A percentile compares a stretch with the other conserved stretches of the same genome.
These are phyloP conservation scores for Rhinogobio ventralis DNA, from an alignment of 2,797 vertebrate genomes.

Conservation along the genomic window DNA sequence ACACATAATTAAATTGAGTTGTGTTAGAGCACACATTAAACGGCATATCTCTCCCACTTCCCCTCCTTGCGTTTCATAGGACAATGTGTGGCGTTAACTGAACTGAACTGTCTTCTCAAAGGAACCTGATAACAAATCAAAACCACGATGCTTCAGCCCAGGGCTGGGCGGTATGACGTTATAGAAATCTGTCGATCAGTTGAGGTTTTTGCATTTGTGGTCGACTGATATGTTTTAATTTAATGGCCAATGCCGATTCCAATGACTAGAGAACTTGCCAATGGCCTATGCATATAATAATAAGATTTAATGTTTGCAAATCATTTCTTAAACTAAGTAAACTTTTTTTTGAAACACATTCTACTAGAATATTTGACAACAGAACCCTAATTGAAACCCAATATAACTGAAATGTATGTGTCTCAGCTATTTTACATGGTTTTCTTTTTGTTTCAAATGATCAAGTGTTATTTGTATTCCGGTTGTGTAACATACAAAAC, in stretches of 20 bases:
- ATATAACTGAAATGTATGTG: background rate
- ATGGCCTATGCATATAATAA: background rate
- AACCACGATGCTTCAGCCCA: slow-evolving; percentile 43
- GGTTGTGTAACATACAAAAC: background rate
- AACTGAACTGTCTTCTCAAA: slow-evolving; percentile 45
- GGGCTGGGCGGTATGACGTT: background rate
- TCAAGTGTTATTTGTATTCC: background rate
- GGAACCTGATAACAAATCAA: slow-evolving; percentile 50
- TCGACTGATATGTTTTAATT: background rate
- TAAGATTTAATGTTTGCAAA: background rate
- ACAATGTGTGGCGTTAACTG: slow-evolving; percentile 39
- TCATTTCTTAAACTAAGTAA: background rate
- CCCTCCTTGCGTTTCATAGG: slow-evolving; percentile 37
- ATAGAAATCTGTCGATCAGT: slow-evolving; percentile 8
- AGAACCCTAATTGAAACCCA: background rate
- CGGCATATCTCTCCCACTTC: slow-evolving; percentile 44
- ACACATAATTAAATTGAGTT: slow-evolving; percentile 60
- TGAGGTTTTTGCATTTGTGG: slow-evolving; percentile 9
- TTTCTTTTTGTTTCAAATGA: background rate
- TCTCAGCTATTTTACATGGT: background rate
- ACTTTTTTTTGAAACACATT: background rate
- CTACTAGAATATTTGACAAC: background rate
- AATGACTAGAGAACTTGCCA: background rate
- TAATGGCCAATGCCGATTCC: background rate
- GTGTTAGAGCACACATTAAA: slow-evolving; percentile 38